Conservation (phyloP, 2,797 vertebrate species). For the Callimico goeldii region DNA sequence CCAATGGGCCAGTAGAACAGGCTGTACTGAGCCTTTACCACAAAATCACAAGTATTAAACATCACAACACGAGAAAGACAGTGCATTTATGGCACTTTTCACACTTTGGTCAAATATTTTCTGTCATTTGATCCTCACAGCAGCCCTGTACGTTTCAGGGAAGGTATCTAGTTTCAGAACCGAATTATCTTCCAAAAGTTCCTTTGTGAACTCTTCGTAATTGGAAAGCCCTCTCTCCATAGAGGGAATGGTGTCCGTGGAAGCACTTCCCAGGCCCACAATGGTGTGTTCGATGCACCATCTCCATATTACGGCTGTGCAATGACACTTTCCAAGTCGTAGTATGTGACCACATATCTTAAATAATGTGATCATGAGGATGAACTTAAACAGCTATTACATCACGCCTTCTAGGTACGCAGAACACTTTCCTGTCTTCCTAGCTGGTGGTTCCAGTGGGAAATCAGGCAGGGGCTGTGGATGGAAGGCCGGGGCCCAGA, state of each 20-base stretch:
- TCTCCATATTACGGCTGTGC: background rate
- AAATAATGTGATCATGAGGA: background rate
- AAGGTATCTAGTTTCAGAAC: background rate
- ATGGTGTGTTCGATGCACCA: fast-evolving
- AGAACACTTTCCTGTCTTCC: background rate
- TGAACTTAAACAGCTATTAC: background rate
- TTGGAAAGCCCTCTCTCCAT: background rate
- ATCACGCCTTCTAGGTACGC: background rate
- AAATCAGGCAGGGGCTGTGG: background rate
- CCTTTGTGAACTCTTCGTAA: background rate
- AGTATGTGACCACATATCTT: background rate
- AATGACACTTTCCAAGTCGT: background rate
- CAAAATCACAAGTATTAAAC: background rate
- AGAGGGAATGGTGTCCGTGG: background rate
- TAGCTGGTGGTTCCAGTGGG: background rate
- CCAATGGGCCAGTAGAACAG: fast-evolving
- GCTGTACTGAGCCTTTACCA: background rate
- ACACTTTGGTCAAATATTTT: background rate
- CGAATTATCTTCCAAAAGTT: background rate
- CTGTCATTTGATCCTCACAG: background rate
- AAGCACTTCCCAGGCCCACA: background rate
- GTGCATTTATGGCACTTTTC: background rate
- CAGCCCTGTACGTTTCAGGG: background rate
- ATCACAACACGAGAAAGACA: background rate
- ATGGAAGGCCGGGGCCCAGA: background rate